Base-by-base conservation (phyloP, 2,113 vertebrate species). In the Burhinus bistriatus region DNA sequence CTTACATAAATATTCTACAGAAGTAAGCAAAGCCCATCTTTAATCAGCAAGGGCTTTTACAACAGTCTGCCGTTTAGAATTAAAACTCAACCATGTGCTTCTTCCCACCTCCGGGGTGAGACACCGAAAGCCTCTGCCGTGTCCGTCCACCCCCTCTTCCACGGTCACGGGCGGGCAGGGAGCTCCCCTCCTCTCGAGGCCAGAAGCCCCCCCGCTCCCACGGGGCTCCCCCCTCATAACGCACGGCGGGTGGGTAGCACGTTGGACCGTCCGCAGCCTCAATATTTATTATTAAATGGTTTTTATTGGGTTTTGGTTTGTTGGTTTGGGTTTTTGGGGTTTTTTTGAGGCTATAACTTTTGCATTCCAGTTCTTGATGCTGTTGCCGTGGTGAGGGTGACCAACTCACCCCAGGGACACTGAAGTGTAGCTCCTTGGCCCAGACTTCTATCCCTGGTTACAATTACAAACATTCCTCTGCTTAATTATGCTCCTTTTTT, bases 41-140 rank as follows among this genome's bases (percentile, higher is more conserved):
- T 75, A 85, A 95, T 83, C 87, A 76, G 73, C n/a, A 38, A 73
- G 77, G 70, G 65, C 89, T 96, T 87, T 86, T 91, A 91, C 84
- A 55, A 85, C 92, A 90, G 90, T 66, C 82, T 94, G 88, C 94
- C 92, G 62, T 92, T 94, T 72, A 68, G 81, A 92, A 94, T 95
- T 94, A 94, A 89, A 89, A 76, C 94, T 87, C 95, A 83, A 12
- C 88, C 94, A 95, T 97, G 96, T 96, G 96, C 92, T 93, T 47
- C 92, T 89, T 61, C 87, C 90, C 73, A 70, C 81, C 81, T 22
- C 73, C 70, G 65, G 87, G 14, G 34, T 17, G 84, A 66, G 64
- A 26, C 47, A n/a, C 87, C 54, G 29, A 21, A 27, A 55, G 36
- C 34, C 89, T 15, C 52, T 22, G 18, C 40, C 61, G 75, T 6